These are phyloP conservation scores for Pandion haliaetus DNA, from an alignment of 2,113 vertebrate genomes.

Conservation along the genomic window DNA sequence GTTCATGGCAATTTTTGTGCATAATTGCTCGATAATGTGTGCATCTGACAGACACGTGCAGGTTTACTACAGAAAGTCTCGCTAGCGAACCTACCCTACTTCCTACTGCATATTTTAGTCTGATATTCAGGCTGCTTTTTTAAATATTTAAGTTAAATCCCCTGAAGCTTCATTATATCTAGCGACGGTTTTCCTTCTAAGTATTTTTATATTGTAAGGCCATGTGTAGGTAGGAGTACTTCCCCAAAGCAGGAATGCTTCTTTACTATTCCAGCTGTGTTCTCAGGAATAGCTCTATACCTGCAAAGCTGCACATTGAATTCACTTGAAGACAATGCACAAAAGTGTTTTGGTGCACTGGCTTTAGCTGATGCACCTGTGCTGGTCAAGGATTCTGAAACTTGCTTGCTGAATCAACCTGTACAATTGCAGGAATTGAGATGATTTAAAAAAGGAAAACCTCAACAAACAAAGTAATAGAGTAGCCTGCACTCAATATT, in stretches of 20 bases:
- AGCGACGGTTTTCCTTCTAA: not conserved
- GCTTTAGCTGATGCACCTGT: not conserved
- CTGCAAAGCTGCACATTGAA: not conserved
- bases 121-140: not conserved
- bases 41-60: not conserved
- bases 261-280: accelerated
- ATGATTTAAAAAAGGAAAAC: not conserved
- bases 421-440: not conserved
- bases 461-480: not conserved
- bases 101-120: not conserved
- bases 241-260: not conserved
- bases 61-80: not conserved
- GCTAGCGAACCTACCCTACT: not conserved
- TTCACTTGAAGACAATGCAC: not conserved
- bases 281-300: not conserved
- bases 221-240: not conserved
- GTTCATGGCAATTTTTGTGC: not conserved
- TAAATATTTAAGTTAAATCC: not conserved
- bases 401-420: not conserved
- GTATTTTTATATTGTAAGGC: not conserved
- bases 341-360: not conserved
- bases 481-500: not conserved
- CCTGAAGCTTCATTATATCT: not conserved
- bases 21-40: accelerated
- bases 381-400: not conserved